Evolutionary conservation across 2,113 vertebrate genomes (phyloP).

Genomic region (Scomber scombrus): DNA sequence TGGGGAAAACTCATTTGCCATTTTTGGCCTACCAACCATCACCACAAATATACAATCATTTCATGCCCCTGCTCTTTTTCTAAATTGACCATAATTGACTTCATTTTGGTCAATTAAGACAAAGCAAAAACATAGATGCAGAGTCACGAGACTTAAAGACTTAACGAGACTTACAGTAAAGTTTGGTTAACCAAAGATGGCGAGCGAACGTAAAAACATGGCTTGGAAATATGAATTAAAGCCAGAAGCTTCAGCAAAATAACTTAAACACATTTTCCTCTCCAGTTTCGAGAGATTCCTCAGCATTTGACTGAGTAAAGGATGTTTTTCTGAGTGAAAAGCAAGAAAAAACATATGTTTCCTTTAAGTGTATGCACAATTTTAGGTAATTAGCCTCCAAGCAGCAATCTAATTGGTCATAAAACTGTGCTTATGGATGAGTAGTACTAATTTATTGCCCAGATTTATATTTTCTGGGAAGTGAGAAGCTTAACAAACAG

Average conservation of each 20-base stretch:
- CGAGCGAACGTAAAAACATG: slow-evolving; percentile 1
- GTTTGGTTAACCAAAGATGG: background rate
- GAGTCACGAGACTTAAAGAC: background rate
- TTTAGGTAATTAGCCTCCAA: too few species aligned
- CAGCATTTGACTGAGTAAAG: background rate
- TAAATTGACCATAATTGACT: slow-evolving; percentile 30
- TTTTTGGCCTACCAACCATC: background rate
- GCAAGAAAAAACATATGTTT: too few species aligned
- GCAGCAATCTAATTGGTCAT: too few species aligned
- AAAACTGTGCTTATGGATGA: too few species aligned
- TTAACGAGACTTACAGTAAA: background rate
- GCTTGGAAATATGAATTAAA: background rate
- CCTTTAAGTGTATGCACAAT: too few species aligned
- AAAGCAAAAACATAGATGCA: background rate
- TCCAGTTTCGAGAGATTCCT: background rate
- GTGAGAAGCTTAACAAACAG: too few species aligned
- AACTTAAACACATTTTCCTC: background rate
- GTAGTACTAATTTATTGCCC: too few species aligned
- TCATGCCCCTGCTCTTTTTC: slow-evolving; percentile 17
- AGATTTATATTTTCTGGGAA: too few species aligned
- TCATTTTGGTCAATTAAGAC: slow-evolving; percentile 36
- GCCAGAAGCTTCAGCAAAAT: background rate
- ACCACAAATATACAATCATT: slow-evolving; percentile 3
- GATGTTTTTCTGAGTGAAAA: too few species aligned
- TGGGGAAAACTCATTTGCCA: background rate